Base-by-base conservation (phyloP, 2,113 vertebrate species). In the Myotis davidii region DNA sequence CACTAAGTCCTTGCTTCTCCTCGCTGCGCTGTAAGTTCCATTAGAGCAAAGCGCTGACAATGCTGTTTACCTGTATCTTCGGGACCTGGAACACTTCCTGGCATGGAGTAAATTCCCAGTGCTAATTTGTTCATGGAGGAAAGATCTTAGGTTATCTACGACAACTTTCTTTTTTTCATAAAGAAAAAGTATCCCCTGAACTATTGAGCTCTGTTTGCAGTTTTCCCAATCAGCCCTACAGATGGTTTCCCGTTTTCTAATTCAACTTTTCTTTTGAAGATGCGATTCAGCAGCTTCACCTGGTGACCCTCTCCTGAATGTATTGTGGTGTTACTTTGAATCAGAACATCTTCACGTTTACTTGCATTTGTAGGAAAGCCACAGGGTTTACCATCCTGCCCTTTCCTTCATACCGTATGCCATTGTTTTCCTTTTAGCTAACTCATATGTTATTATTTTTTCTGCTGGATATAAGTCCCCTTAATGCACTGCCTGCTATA, bases 351-450 rank as follows among this genome's bases (percentile, higher is more conserved):
- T 14, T 65, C 34, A 29, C 25, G 23, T 37, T 37, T 23, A 29
- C 21, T 42, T 50, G 8, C 2, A 20, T 93, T 45, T 86, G 18
- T 83, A 64, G 4, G 59, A 86, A 45, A 45, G 4, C 18, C 77
- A 16, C 18, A n/a, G 14, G 0, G 21, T 59, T 56, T n/a, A 7
- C 34, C n/a, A 32, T 76, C 7, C 3, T 59, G 0, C 9, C 9
- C 17, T 85, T 27, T 61, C 12, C 39, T 94, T n/a, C 2, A n/a
- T 39, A 76, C 25, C 17, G 6, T 20, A 10, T 48, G 27, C 9
- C 18, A 10, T 56, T 34, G 3, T 70, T 67, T 74, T 14, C 20
- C 13, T 59, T 16, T 37, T 37, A 27, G 34, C 42, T 54, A 77
- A 11, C 21, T 65, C 39, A 17, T 5, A 9, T 37, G 16, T 50